phyloP scores from a whole-genome alignment of 2,888 invertebrate genomes.

The Limnephilus lunatus region DNA sequence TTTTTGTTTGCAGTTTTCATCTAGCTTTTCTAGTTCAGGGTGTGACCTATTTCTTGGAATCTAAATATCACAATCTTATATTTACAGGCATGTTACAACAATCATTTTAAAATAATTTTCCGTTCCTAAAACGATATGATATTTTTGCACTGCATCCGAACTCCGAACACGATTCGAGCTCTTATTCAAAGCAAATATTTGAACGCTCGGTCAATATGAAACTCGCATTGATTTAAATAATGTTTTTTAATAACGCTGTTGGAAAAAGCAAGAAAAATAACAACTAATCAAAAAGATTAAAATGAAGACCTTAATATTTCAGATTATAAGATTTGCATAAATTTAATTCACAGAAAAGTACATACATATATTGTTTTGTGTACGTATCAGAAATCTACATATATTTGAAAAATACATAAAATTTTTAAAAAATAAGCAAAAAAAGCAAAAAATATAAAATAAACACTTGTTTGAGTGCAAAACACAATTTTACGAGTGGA shows the following conservation, averaged over 20 bases:
- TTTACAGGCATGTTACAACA: not conserved
- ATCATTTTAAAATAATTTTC: not conserved
- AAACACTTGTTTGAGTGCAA: too few relatives aligned
- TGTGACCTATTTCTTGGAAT: not conserved
- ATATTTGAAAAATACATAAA: not conserved
- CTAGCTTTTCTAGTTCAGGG: not conserved
- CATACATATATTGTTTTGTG: not conserved
- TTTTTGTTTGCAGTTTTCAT: not conserved
- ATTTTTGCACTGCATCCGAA: not conserved
- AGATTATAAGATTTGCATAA: not conserved
- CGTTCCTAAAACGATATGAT: not conserved
- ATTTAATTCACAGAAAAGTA: not conserved
- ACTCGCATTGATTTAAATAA: not conserved
- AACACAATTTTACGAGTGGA: too few relatives aligned
- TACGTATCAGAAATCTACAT: not conserved
- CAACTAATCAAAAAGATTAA: not conserved
- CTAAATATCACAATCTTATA: not conserved
- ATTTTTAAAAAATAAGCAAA: too few relatives aligned
- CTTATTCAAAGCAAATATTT: not conserved
- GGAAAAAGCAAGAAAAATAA: not conserved
- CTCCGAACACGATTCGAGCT: not conserved
- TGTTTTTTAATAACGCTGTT: not conserved
- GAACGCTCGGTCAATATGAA: constrained; percentile 2
- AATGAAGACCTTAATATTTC: not conserved
- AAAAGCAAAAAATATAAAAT: too few relatives aligned